These are phyloP conservation scores for Cephalophus harveyi DNA, from an alignment of 2,113 vertebrate species.

Conservation along the genomic window DNA sequence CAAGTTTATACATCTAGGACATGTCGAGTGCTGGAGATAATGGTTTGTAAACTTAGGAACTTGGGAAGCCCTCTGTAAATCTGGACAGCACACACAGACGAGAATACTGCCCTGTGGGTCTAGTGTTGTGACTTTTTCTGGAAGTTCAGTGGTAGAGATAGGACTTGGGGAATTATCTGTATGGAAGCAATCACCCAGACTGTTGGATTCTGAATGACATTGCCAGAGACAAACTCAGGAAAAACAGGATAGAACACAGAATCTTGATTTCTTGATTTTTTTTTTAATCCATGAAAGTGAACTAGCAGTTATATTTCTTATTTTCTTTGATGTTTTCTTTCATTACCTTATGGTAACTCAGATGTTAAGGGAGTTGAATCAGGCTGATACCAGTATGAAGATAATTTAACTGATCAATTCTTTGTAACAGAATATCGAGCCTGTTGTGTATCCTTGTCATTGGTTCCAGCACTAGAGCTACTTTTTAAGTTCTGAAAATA, in stretches of 20 bases:
- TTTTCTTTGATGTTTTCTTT: constrained; percentile 3
- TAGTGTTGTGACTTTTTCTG: not conserved
- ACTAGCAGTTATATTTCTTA: not conserved
- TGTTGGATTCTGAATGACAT: not conserved
- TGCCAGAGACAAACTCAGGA: not conserved
- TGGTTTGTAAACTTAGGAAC: not conserved
- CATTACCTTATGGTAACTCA: not conserved
- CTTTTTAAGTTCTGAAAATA: not conserved
- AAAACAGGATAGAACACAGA: not conserved
- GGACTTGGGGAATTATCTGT: not conserved
- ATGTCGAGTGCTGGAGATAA: not conserved
- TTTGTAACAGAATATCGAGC: not conserved
- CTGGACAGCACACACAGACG: no score
- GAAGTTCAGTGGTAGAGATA: not conserved
- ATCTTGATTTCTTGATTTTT: not conserved
- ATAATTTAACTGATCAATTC: not conserved
- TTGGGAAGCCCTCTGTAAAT: not conserved
- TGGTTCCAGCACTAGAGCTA: not conserved
- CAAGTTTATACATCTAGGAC: not conserved
- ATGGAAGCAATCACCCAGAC: not conserved
- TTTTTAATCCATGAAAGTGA: not conserved
- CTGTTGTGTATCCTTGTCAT: not conserved
- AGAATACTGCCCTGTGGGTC: not conserved
- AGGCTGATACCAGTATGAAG: not conserved
- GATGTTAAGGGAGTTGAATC: not conserved